Percentiles rank a stretch among this genome's conserved stretches.
Conservation (phyloP, 2,113 vertebrate species). For the Mastomys natalensis region DNA sequence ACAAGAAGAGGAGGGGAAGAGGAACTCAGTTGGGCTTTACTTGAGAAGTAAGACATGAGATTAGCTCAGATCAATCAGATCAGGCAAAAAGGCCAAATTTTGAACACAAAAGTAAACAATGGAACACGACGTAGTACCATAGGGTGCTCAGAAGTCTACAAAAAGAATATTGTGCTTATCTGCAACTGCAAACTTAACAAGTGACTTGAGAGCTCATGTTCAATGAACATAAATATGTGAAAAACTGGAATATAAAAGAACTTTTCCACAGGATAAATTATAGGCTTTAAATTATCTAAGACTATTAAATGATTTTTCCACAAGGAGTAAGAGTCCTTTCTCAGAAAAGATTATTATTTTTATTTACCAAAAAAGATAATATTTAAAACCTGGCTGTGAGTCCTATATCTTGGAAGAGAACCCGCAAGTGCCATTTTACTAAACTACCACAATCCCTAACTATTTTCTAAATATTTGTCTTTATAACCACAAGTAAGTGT, state of each 20-base stretch:
- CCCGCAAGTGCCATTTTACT: not conserved
- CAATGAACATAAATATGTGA: not conserved
- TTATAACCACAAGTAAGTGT: not conserved
- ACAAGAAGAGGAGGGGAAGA: not conserved
- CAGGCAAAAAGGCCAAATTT: not conserved
- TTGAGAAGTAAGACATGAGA: not conserved
- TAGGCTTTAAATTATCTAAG: conserved; percentile 15
- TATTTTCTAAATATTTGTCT: not conserved
- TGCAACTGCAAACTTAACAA: not conserved
- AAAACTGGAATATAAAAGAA: not conserved
- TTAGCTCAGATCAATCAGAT: not conserved
- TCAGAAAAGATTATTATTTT: not conserved
- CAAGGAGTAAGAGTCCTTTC: not conserved
- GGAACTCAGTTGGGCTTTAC: not conserved
- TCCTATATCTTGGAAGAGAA: not conserved
- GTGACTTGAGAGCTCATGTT: not conserved
- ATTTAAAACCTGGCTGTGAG: not conserved
- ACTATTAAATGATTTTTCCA: not conserved
- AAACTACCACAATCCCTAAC: not conserved
- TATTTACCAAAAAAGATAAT: not conserved
- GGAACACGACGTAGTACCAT: not conserved
- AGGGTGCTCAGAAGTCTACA: not conserved
- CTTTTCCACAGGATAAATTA: not conserved
- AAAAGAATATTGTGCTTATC: not conserved
- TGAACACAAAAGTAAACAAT: not conserved